Base-by-base conservation (phyloP, 2,113 vertebrate genomes). In the Apistogramma diplotaenia region DNA sequence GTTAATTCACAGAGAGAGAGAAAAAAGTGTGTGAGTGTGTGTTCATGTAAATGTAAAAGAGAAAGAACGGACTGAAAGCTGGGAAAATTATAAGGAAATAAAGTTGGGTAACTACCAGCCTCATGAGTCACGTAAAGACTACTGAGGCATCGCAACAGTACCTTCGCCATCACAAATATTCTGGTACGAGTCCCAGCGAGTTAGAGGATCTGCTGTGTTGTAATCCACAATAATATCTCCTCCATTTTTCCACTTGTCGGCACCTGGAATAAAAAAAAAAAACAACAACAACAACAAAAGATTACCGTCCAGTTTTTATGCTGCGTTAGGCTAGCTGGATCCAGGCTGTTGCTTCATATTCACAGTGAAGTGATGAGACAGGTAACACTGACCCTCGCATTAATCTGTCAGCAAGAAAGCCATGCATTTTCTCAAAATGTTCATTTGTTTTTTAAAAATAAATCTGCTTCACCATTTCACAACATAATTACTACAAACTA, bases 141-240 rank as follows among this genome's bases (percentile, higher is more conserved):
- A 60, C 79, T 37, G 62, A 29, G 21, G 60, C 4, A 4, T 46
- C 37, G 27, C 21, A 18, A 56, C 92, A 90, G 53, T 94, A 98
- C 97, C 97, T 96, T 98, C 97, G 2, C 95, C 95, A 5, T 96
- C 96, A 10, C 93, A 93, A 71, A 97, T 90, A 87, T 97, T 97
- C 94, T 98, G 96, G 27, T 98, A 98, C 0, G 98, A 99, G 93
- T 98, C 96, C 97, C 97, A 98, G 85, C 96, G 95, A 82, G 95
- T 96, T 49, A 99, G 90, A 1, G 97, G 96, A 88, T 98, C 97
- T 4, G 96, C 89, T 0, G 94, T 96, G 89, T 95, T 97, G 93
- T 96, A 97, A 88, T 99, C 97, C 88, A 98, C 95, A 0, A 91
- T 94, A 67, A 99, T 95, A 37, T 96, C 94, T 0, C 92, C 92